phyloP scores from a whole-genome alignment of 2,797 vertebrate genomes.

The Tragelaphus eurycerus region DNA sequence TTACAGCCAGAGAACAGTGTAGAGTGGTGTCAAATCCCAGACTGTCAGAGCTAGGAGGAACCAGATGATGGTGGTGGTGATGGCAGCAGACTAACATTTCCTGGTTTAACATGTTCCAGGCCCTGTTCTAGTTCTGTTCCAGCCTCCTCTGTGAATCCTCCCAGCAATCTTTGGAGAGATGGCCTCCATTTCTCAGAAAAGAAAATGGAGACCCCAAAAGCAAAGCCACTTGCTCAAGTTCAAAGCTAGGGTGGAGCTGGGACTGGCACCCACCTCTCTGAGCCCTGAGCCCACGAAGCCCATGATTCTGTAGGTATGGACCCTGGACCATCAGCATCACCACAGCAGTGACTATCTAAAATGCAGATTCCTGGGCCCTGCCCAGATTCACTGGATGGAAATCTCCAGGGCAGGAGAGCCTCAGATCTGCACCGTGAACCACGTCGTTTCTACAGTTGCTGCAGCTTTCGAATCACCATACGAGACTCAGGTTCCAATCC shows the following conservation, averaged over 20 bases:
- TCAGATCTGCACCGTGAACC: background rate
- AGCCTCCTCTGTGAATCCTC: background rate
- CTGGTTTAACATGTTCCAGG: background rate
- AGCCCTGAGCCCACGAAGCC: background rate
- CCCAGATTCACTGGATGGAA: background rate
- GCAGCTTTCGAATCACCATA: background rate
- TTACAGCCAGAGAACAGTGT: background rate
- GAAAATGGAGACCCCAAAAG: background rate
- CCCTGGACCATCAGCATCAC: background rate
- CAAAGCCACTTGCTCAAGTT: background rate
- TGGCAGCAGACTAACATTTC: background rate
- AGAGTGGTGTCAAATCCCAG: background rate
- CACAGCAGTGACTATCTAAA: background rate
- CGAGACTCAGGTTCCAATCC: background rate
- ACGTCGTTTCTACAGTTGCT: background rate
- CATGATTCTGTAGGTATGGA: background rate
- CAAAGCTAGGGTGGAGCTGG: background rate
- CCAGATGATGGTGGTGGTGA: background rate
- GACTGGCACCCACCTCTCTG: background rate
- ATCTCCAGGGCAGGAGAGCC: background rate
- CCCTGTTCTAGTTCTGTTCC: background rate
- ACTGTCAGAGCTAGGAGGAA: background rate
- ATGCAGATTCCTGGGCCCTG: background rate
- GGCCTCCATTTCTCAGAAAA: background rate
- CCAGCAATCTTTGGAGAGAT: background rate